These are phyloP conservation scores for Orthonychiurus folsomi DNA, from an alignment of 2,888 invertebrate species.

Conservation along the genomic window DNA sequence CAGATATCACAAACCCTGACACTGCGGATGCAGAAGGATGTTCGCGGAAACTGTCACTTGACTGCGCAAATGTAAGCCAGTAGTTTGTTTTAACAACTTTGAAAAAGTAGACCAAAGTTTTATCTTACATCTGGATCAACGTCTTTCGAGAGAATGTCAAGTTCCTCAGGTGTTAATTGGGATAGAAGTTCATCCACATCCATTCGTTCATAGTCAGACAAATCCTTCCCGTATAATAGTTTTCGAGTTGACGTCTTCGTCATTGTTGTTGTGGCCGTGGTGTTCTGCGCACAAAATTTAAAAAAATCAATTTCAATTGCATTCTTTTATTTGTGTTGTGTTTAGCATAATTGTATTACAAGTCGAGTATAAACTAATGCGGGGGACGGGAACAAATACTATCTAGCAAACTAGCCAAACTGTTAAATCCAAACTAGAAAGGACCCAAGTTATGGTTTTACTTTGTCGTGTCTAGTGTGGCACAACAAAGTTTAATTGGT, in stretches of 20 bases:
- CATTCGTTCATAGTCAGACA: slow-evolving; percentile 84
- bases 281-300: slow-evolving; percentile 54
- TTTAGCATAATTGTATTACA: too few species aligned
- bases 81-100: neutral
- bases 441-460: too few species aligned
- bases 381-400: too few species aligned
- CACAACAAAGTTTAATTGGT: too few species aligned
- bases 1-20: neutral
- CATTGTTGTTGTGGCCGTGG: slow-evolving; percentile 70
- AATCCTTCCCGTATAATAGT: slow-evolving; percentile 79
- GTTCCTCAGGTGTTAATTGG: slow-evolving; percentile 88
- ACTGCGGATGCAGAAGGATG: too few species aligned
- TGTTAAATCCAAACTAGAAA: too few species aligned
- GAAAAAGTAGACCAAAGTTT: neutral
- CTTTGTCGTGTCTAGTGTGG: too few species aligned
- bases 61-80: neutral
- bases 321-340: too few species aligned
- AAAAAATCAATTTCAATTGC: neutral
- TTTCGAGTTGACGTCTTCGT: slow-evolving; percentile 77
- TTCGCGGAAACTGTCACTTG: too few species aligned
- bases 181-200: slow-evolving; percentile 91
- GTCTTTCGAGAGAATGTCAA: slow-evolving; percentile 94
- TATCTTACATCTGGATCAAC: slow-evolving; percentile 96
- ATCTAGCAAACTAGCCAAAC: too few species aligned
- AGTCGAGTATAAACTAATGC: too few species aligned